Conservation (phyloP, 2,113 vertebrate genomes). For the Entomyzon cyanotis region DNA sequence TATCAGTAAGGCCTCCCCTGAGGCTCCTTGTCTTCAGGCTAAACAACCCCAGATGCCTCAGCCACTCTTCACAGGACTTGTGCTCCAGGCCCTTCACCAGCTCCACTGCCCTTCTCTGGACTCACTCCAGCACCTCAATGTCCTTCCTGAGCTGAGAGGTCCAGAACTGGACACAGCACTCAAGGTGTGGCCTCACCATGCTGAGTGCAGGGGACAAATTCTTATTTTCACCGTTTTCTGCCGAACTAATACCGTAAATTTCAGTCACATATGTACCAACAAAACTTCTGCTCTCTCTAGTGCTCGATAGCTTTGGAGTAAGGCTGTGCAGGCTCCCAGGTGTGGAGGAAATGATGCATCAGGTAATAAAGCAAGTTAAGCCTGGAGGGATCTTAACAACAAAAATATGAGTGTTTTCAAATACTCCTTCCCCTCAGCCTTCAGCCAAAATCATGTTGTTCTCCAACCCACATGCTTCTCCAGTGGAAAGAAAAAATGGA, state of each 20-base stretch:
- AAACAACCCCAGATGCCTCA: background rate
- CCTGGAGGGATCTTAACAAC: background rate
- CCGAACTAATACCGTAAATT: background rate
- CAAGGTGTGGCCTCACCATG: rapidly evolving
- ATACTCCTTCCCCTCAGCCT: background rate
- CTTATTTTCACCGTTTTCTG: background rate
- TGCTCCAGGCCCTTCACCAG: background rate
- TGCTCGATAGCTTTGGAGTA: background rate
- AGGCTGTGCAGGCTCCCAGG: background rate
- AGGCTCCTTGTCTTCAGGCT: background rate
- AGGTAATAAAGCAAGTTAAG: background rate
- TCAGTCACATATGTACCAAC: background rate
- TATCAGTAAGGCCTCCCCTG: background rate
- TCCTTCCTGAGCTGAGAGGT: background rate
- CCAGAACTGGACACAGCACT: background rate
- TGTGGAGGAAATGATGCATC: rapidly evolving
- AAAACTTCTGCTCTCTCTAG: background rate
- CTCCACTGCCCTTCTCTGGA: background rate
- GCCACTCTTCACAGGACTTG: rapidly evolving
- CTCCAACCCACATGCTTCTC: background rate
- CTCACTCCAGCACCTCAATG: rapidly evolving
- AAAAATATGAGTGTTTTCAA: background rate
- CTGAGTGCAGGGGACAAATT: background rate
- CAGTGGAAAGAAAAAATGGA: too few species aligned
- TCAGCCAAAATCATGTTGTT: background rate